Percentiles rank a stretch among this genome's conserved stretches.
phyloP scores from a whole-genome alignment of 2,113 vertebrate species.

The Alces alces region DNA sequence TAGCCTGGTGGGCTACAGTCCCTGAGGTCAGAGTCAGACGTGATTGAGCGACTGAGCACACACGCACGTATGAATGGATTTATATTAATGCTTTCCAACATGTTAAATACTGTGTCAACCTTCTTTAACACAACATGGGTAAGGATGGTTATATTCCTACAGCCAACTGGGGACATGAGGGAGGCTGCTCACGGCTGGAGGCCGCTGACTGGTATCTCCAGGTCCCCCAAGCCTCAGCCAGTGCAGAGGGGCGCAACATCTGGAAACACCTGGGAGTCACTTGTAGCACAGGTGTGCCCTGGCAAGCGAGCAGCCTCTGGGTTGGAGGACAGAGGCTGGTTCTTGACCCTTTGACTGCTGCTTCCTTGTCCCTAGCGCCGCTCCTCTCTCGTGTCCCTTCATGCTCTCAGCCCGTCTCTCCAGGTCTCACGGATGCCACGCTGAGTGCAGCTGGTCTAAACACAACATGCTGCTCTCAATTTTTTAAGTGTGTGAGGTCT shows the following conservation, averaged over 20 bases:
- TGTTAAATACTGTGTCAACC: neutral
- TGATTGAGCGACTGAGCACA: neutral
- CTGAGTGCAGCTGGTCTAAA: neutral
- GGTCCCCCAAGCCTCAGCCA: neutral
- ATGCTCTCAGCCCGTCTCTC: neutral
- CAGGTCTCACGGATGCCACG: rapidly evolving
- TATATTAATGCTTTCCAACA: neutral
- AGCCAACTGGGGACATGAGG: neutral
- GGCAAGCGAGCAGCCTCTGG: neutral
- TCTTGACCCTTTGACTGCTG: neutral
- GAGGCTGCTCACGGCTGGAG: neutral
- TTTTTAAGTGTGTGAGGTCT: neutral
- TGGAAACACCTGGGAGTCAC: neutral
- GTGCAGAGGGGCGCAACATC: neutral
- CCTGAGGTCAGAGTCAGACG: neutral
- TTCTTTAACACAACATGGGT: neutral
- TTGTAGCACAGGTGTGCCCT: neutral
- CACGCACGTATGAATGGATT: neutral
- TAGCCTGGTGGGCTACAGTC: neutral
- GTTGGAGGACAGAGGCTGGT: neutral
- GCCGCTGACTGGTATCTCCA: neutral
- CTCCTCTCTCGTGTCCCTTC: neutral
- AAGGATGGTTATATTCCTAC: neutral
- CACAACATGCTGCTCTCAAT: neutral
- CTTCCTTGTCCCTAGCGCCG: neutral